Base-by-base conservation (phyloP, 1,140 invertebrate genomes). In the Metaphire vulgaris region DNA sequence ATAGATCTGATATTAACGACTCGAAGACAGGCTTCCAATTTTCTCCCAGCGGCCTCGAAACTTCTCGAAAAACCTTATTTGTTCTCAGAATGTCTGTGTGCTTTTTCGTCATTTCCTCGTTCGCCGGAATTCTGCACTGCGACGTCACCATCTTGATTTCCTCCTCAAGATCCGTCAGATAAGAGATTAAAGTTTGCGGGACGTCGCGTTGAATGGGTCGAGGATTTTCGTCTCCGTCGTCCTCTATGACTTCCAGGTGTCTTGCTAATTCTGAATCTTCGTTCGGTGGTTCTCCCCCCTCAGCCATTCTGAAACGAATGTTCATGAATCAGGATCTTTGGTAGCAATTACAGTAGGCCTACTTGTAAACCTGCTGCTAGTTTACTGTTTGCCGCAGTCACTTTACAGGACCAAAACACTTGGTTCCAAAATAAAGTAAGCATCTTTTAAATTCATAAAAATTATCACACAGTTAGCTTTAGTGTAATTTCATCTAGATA, bases 41-140 rank as follows among this genome's bases (percentile, higher is more conserved):
- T 16, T 32, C 71, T 28, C 75, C 75, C 2, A 76, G 75, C 15
- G 33, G 32, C 26, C 75, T 29, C 28, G 69, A 76, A 1, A 76
- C 65, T 16, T 76, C 75, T n/a, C 75, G 75, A 34, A 76, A 65
- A n/a, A 72, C 65, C 28, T 76, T 76, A 41, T 76, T 76, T 41
- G 71, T 76, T 66, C 71, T 28, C 69, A 76, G 69, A 12, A 76
- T 34, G 69, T 76, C 28, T 26, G 69, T 72, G 33, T 76, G 69
- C 33, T 64, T 31, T 26, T 41, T 41, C 26, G 30, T 14, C 1
- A 76, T 64, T 64, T 72, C 41, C 41, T 56, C 41, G 6, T 6
- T 12, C 21, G 41, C 41, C 41, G 6, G 41, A 56, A 21, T 56
- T 21, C 41, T 56, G 21, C 41, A 56, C 41, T 56, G 6, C 41